These are phyloP conservation scores for Tipula confusa DNA, from an alignment of 2,888 invertebrate genomes.

Conservation along the genomic window DNA sequence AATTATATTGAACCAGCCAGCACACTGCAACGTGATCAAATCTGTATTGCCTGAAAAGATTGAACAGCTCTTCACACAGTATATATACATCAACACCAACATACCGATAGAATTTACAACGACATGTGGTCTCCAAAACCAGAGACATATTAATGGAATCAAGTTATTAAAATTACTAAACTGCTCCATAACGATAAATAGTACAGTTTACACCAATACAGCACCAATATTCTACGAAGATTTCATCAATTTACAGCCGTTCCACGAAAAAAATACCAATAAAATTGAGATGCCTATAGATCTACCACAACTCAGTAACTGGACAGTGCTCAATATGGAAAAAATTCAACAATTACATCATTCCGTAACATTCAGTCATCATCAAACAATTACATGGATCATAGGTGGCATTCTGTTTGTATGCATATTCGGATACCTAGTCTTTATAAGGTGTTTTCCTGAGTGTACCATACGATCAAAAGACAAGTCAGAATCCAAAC, in stretches of 20 bases:
- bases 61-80: background rate
- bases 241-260: background rate
- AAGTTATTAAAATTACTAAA: background rate
- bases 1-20: background rate
- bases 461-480: background rate
- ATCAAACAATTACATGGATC: background rate
- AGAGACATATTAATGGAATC: background rate
- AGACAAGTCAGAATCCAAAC: no score
- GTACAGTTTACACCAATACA: background rate
- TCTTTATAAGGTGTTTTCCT: background rate
- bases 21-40: background rate
- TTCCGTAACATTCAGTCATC: background rate
- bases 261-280: background rate
- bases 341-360: background rate
- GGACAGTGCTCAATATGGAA: background rate
- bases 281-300: background rate
- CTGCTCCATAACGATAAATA: background rate
- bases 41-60: background rate
- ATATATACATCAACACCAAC: background rate
- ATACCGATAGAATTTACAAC: background rate
- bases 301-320: background rate
- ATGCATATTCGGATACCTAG: background rate
- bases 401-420: background rate
- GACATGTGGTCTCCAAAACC: background rate
- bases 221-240: background rate